Base-by-base conservation (phyloP, 2,888 invertebrate species). In the Macrosiphum euphorbiae region DNA sequence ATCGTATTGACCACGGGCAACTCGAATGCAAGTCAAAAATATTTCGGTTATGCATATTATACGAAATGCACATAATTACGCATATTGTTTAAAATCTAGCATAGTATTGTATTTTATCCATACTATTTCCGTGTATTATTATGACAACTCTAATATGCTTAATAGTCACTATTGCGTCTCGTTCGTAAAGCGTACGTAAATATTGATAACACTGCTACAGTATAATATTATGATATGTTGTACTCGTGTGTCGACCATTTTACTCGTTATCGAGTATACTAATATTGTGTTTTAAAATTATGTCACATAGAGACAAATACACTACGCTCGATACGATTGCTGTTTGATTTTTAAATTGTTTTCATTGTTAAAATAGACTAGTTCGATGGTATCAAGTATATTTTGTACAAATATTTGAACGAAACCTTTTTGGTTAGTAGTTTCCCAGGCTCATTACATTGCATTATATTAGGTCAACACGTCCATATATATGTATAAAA, bases 341-440 rank as follows among this genome's bases (percentile, higher is more conserved):
- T 11, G 85, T 44, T 85, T 44, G 85, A 85, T 44, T 85, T 44
- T 85, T 28, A 78, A 85, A 85, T 85, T 24, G 85, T 85, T 85
- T 85, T 5, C 44, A 28, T 85, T 85, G 44, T 85, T 85, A 85
- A 44, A 85, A 85, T 85, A 85, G 44, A 85, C 85, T 26, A 44
- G 85, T 85, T 26, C 13, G 24, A 85, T 85, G 26, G 41, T 85
- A 85, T 26, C 55, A 88, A 58, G 13, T 55, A 58, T 35, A 44
- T 44, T 44, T 35, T 61, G 26, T 44, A 28, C 55, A 89, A 89
- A 89, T 89, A 89, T 89, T 89, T 89, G 20, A 89, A 89, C 58
- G 26, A 58, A 41, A 58, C 41, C 89, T 89, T 55, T 41, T 88
- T 28, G 28, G 41, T 58, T 55, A 44, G 44, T 28, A 20, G 8